Evolutionary conservation across 2,113 vertebrate species (phyloP).

Genomic region (Pseudopipra pipra): DNA sequence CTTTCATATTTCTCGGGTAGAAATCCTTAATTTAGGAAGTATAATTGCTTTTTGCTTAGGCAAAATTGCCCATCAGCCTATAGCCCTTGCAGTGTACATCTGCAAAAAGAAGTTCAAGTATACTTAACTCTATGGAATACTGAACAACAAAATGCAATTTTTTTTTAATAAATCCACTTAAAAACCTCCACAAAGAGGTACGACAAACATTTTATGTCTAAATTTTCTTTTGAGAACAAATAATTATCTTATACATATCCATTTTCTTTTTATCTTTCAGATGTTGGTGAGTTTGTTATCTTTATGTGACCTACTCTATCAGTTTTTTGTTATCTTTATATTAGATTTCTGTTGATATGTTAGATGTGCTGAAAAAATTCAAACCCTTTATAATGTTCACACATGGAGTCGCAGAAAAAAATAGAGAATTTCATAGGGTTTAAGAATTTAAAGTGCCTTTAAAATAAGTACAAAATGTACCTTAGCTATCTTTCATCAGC

Average conservation of each 20-base stretch:
- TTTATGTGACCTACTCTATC: background rate
- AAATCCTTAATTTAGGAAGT: background rate
- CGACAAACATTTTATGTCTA: background rate
- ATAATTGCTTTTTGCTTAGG: background rate
- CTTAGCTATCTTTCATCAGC: background rate
- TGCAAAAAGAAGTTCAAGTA: background rate
- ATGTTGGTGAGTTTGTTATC: background rate
- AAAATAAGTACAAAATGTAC: background rate
- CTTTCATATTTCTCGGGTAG: background rate
- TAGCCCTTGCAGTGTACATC: background rate
- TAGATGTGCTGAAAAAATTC: background rate
- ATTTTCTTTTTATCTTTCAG: background rate
- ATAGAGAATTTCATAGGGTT: background rate
- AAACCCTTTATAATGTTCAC: background rate
- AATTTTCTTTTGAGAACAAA: background rate
- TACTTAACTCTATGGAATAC: background rate
- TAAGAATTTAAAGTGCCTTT: background rate
- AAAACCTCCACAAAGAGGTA: background rate
- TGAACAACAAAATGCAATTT: background rate
- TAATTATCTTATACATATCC: background rate
- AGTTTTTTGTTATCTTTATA: background rate
- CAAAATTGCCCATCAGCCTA: background rate
- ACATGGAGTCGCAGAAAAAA: background rate
- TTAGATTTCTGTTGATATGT: background rate
- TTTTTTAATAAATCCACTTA: background rate